phyloP scores from a whole-genome alignment of 2,797 vertebrate species.

The Stomatorhinus walkeri region DNA sequence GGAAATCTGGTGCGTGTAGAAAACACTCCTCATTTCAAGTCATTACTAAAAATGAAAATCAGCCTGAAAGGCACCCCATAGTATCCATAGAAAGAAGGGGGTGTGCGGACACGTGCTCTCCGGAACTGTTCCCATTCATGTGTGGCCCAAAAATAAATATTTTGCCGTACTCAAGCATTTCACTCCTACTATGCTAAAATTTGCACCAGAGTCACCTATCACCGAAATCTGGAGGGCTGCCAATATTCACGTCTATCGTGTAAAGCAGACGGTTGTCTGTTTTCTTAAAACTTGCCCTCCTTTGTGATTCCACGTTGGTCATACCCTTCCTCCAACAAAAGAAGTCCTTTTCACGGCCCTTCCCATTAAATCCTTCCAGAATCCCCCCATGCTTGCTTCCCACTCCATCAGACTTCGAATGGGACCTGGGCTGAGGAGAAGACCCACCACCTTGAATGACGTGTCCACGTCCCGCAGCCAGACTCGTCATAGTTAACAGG shows the following conservation, averaged over 20 bases:
- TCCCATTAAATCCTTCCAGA: not conserved
- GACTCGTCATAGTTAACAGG: not conserved
- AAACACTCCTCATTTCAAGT: not conserved
- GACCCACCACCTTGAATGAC: not conserved
- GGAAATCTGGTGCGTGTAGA: not conserved
- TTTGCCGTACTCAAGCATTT: not conserved
- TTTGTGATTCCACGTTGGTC: not conserved
- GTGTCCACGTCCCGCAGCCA: not conserved
- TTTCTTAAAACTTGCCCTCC: not conserved
- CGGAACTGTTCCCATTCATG: not conserved
- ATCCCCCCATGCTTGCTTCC: not conserved
- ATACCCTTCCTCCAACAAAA: not conserved
- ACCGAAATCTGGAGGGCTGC: not conserved
- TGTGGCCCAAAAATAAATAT: not conserved
- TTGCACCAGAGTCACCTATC: not conserved
- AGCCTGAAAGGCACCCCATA: not conserved
- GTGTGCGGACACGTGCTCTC: not conserved
- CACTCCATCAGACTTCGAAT: not conserved
- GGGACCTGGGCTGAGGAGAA: not conserved
- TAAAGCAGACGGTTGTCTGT: not conserved
- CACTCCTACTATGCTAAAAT: not conserved
- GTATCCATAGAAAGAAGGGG: not conserved
- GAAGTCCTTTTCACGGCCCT: not conserved
- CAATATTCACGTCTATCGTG: not conserved
- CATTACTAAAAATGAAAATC: not conserved